These are phyloP conservation scores for Cavia porcellus DNA, from an alignment of 2,113 vertebrate genomes.

Conservation along the genomic window DNA sequence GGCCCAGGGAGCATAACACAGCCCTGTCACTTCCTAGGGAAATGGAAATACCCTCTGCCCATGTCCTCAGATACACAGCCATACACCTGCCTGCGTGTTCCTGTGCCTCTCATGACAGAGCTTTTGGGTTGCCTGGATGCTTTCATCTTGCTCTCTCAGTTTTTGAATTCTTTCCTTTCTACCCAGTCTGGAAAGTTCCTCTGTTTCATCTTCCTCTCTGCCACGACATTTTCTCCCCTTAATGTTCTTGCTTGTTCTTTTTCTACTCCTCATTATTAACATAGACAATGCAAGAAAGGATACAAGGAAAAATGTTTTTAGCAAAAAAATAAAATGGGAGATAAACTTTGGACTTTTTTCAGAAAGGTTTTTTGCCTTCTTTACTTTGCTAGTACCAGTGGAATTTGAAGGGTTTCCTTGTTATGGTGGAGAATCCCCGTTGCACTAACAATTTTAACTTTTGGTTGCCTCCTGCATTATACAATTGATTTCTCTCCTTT, in stretches of 20 bases:
- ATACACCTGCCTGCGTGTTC: neutral
- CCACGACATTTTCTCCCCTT: neutral
- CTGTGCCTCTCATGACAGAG: neutral
- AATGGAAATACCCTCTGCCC: too few relatives aligned
- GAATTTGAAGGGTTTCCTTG: neutral
- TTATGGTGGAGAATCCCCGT: neutral
- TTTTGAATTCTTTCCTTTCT: neutral
- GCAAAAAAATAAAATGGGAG: neutral
- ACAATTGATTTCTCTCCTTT: neutral
- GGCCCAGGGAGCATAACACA: neutral
- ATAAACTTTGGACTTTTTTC: neutral
- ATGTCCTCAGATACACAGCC: neutral
- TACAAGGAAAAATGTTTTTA: neutral
- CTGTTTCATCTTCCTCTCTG: neutral
- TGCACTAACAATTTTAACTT: neutral
- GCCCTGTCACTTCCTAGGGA: neutral
- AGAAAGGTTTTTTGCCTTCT: neutral
- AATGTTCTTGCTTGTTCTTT: neutral
- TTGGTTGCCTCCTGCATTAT: fast-evolving
- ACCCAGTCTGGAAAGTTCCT: neutral
- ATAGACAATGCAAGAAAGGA: constrained; percentile 17
- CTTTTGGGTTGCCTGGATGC: too few relatives aligned
- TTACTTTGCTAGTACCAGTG: neutral
- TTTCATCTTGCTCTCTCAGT: neutral
- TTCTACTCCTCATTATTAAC: neutral